Evolutionary conservation across 2,113 vertebrate genomes (phyloP), one percentile per base, ranked within the genome.

Genomic region (Siniperca knerii): DNA sequence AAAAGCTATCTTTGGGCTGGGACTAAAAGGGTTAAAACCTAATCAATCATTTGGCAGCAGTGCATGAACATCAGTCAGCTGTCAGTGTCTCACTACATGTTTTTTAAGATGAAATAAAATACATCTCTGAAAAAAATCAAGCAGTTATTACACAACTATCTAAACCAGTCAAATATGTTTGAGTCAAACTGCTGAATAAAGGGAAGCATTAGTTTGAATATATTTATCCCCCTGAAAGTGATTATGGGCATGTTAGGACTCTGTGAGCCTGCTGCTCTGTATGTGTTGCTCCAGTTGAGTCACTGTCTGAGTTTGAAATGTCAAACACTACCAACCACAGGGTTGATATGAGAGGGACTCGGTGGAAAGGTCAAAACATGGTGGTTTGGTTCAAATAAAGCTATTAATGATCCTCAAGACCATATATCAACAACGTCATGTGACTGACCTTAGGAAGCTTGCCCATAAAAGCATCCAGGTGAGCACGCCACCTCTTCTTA

Each of bases 221-320:
- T 23, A 1, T 10, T 66, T 37, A 66, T 42, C 37, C 1, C 37
- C 37, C 21, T 15, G 35, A 20, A 64, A 4, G 35, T 13, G 4
- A 6, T 60, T 13, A 29, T 77, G 62, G n/a, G 21, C 21, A 55
- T 54, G 44, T 50, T 35, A 8, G 29, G 29, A 60, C n/a, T 64
- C 25, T 35, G 33, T 37, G 23, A 10, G 10, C 23, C 58, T 12
- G 11, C 58, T 44, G 54, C 46, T 21, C 16, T 52, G 68, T 20
- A 67, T 44, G 23, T 70, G 48, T 33, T 20, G 70, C 55, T 74
- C 54, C 40, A 60, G 55, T 66, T 57, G 48, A 67, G 48, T 68
- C 65, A 46, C 35, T 6, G 75, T 55, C 75, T 55, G 62, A 57
- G 50, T 5, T n/a, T 57, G 16, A 79, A 79, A 79, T 79, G 77